Evolutionary conservation across 2,888 invertebrate species (phyloP).

Genomic region (Chelonus formosanus): DNA sequence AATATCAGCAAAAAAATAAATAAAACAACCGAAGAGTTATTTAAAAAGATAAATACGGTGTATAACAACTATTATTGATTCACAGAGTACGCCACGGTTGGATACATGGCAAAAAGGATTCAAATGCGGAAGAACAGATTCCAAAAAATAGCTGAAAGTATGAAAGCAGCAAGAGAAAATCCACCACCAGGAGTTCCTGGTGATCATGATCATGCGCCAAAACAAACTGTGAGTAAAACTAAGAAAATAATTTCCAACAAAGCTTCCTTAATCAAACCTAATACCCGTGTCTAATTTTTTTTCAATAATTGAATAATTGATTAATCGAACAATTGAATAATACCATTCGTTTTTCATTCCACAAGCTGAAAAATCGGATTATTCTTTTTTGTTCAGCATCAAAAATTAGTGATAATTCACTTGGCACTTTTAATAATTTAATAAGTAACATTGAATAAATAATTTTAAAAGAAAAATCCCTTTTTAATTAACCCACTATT

Average conservation of each 20-base stretch:
- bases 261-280: neutral
- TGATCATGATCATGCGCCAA: constrained; percentile 75
- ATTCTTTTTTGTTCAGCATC: neutral
- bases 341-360: too few relatives aligned
- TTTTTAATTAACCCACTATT: too few relatives aligned
- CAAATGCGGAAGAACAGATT: constrained; percentile 95
- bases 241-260: constrained; percentile 41
- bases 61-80: constrained; percentile 41
- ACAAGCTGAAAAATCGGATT: too few relatives aligned
- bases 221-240: constrained; percentile 77
- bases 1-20: neutral
- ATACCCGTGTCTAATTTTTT: too few relatives aligned
- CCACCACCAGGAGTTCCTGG: constrained; percentile 72
- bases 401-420: too few relatives aligned
- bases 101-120: constrained; percentile 97
- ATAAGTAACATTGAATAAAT: too few relatives aligned
- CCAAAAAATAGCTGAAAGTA: constrained; percentile 92
- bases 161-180: constrained; percentile 83
- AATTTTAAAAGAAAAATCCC: too few relatives aligned
- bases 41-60: constrained; percentile 28
- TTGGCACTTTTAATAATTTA: too few relatives aligned
- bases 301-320: too few relatives aligned
- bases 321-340: too few relatives aligned
- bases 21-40: constrained; percentile 2
- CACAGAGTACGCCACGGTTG: constrained; percentile 96